Percentiles rank a stretch among this genome's conserved stretches.
These are phyloP conservation scores for Endotricha flammealis DNA, from an alignment of 2,888 invertebrate species.

Conservation along the genomic window DNA sequence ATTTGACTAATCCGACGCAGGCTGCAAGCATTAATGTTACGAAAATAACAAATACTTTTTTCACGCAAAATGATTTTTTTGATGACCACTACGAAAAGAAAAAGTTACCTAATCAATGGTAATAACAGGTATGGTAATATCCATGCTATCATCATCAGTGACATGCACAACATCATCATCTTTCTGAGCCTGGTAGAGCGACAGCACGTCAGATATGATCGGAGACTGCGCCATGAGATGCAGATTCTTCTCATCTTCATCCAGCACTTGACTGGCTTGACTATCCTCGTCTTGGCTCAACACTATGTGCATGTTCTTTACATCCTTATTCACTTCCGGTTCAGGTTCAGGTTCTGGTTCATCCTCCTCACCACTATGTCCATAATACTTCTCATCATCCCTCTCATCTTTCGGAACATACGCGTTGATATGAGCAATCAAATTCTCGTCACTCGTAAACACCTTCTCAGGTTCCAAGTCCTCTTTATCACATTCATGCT, in stretches of 20 bases:
- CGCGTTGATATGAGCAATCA: constrained; percentile 47
- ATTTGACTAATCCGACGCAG: too few species aligned
- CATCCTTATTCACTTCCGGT: not conserved
- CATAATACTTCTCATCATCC: constrained; percentile 66
- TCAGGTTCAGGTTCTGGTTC: constrained; percentile 24
- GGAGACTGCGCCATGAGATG: constrained; percentile 53
- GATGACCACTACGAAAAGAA: too few species aligned
- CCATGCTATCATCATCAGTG: constrained; percentile 46
- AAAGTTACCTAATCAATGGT: constrained; percentile 38
- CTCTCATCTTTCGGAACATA: constrained; percentile 59
- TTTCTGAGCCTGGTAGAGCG: constrained; percentile 46
- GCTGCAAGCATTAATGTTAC: too few species aligned
- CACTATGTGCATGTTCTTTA: not conserved
- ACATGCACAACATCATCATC: constrained; percentile 33
- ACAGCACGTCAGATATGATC: constrained; percentile 65
- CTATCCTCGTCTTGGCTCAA: constrained; percentile 24
- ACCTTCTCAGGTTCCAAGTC: constrained; percentile 60
- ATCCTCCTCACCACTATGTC: constrained; percentile 49
- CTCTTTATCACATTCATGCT: constrained; percentile 53
- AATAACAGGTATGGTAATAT: constrained; percentile 35
- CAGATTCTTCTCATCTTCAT: constrained; percentile 36
- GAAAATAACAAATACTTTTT: too few species aligned
- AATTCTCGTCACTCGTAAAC: constrained; percentile 52
- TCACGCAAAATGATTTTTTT: too few species aligned
- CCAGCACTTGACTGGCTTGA: constrained; percentile 22